Base-by-base conservation (phyloP, 2,888 invertebrate genomes). In the Limnephilus rhombicus region DNA sequence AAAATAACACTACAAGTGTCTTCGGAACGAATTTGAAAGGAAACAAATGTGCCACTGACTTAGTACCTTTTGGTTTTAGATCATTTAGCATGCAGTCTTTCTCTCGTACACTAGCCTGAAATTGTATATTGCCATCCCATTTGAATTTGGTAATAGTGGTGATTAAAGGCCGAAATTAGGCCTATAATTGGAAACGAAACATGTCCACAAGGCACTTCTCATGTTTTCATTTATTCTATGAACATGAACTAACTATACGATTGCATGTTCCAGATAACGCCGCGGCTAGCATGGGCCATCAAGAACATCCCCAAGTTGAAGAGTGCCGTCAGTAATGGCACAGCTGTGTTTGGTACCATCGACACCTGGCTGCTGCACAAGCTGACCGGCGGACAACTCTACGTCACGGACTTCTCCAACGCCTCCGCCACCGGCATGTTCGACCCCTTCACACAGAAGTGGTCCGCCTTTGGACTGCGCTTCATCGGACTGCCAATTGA, bases 351-450 rank as follows among this genome's bases (percentile, higher is more conserved):
- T 95, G 98, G 99, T 11, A 98, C 99, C 1, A 96, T 99, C 91
- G 99, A 99, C 94, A 98, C 99, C 0, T 99, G 99, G 99, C 96
- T 99, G 89, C 95, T 99, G 91, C 98, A 98, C 96, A 98, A 98
- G 96, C 96, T 99, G 90, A 98, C 96, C 94, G 96, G 95, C 91
- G 96, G 96, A 12, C 96, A 95, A 94, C 94, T 97, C 45, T 98
- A 98, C 95, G 97, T 98, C 92, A 98, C 98, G 0, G 99, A 99
- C 94, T 97, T 98, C n/a, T 98, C 98, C 0, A 98, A 98, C 94
- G 98, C 98, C 1, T 98, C 99, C 80, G 98, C 98, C 2, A 99
- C 99, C 0, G 99, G 99, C 2, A 96, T 99, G 94, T 99, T 97
- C 95, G 99, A 99, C 95, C 99, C 99, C 0, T 99, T 98, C 95